Base-by-base conservation (phyloP, 2,888 invertebrate genomes). In the Gymnosoma rotundatum region DNA sequence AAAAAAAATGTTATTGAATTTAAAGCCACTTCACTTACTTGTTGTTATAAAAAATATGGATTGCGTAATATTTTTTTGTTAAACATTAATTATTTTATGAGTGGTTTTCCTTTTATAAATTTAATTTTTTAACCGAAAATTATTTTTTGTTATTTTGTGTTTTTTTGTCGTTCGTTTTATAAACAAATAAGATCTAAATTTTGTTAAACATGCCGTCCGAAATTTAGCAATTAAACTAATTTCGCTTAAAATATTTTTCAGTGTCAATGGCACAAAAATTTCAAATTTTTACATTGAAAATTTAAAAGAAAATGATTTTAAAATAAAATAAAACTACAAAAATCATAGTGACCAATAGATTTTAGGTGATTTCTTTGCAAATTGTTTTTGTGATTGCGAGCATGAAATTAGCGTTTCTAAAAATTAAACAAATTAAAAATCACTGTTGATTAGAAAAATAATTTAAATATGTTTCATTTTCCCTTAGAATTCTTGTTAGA, bases 191-290 rank as follows among this genome's bases (percentile, higher is more conserved):
- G 25, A 56, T 58, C 50, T 56, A 72, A 38, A 64, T 78, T 20
- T 58, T 52, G 12, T 79, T 79, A 58, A 66, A 81, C 84, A 81
- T 84, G 36, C 83, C 83, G 83, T 58, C 70, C 83, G 85, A 72
- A 83, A 85, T 79, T 86, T 84, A 85, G 38, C 25, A 83, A 83
- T 76, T 67, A 84, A 82, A 86, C 86, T 84, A 86, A 83, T 66
- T 86, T 76, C 48, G 69, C 73, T 83, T 25, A 86, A 86, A 79
- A 72, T 75, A 38, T 63, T 38, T 79, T 87, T 87, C 87, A 88
- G 86, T 87, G 88, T 84, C 88, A 88, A 86, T 87, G 87, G 61
- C 87, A 86, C 21, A 64, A 74, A 42, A 70, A 64, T 76, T 61
- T 61, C 10, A 73, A 66, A 58, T 18, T 60, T 61, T 78, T 81